Percentiles rank a stretch among this genome's conserved stretches.
phyloP scores from a whole-genome alignment of 64 coral and sea anemone species.

The Montipora foliosa region DNA sequence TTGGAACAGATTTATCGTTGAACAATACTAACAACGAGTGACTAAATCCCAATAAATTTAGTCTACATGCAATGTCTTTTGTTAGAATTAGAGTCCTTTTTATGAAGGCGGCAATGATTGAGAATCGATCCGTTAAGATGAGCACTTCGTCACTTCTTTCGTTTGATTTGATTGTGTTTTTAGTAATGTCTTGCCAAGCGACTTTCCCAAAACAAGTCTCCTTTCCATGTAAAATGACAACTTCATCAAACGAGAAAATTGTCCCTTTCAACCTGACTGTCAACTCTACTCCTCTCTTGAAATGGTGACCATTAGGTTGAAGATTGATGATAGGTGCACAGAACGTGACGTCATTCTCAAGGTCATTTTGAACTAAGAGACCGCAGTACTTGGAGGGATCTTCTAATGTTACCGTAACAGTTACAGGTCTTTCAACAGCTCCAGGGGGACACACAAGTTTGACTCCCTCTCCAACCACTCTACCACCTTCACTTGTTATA shows the following conservation, averaged over 20 bases:
- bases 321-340: slow-evolving; percentile 13
- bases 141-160: background rate
- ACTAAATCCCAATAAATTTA: slow-evolving; percentile 3
- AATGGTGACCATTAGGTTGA: slow-evolving; percentile 9
- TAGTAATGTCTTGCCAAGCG: slow-evolving; percentile 20
- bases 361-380: background rate
- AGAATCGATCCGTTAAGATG: background rate
- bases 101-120: background rate
- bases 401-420: background rate
- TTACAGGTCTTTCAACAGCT: background rate
- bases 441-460: background rate
- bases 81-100: background rate
- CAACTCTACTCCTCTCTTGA: background rate
- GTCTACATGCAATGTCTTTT: slow-evolving; percentile 24
- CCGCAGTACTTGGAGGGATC: slow-evolving; percentile 11
- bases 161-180: background rate
- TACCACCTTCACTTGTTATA: background rate
- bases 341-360: slow-evolving; percentile 27
- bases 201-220: background rate
- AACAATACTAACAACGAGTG: slow-evolving; percentile 16
- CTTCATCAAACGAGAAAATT: background rate
- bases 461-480: background rate
- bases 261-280: background rate
- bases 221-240: slow-evolving; percentile 10
- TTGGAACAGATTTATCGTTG: background rate